These are phyloP conservation scores for Baronia brevicornis DNA, from an alignment of 2,888 invertebrate genomes.

Conservation along the genomic window DNA sequence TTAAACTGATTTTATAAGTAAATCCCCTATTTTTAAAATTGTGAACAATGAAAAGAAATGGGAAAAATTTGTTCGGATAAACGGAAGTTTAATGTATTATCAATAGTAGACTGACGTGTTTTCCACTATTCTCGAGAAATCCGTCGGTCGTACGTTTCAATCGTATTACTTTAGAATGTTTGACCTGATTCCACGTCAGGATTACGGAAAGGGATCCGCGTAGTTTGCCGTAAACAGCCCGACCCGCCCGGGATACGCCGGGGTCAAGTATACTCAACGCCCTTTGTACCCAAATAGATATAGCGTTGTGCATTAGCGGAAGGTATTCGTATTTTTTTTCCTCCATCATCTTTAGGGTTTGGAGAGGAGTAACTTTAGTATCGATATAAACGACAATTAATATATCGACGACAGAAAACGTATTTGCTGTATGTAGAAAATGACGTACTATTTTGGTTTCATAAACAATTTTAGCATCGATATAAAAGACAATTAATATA, in stretches of 20 bases:
- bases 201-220: conserved; percentile 29
- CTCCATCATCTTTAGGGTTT: too few relatives aligned
- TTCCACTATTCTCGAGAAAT: neutral
- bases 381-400: too few relatives aligned
- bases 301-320: conserved; percentile 61
- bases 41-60: too few relatives aligned
- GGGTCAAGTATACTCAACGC: conserved; percentile 58
- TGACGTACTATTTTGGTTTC: too few relatives aligned
- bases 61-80: too few relatives aligned
- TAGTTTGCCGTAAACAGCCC: conserved; percentile 26
- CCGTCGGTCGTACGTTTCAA: conserved; percentile 1
- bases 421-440: too few relatives aligned
- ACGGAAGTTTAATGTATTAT: neutral
- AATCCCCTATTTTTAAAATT: too few relatives aligned
- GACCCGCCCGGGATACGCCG: conserved; percentile 29
- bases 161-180: conserved; percentile 7
- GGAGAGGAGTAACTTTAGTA: conserved; percentile 23
- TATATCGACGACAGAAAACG: too few relatives aligned
- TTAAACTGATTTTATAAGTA: too few relatives aligned
- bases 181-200: conserved; percentile 24
- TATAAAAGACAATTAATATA: too few relatives aligned
- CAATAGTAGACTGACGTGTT: conserved; percentile 8
- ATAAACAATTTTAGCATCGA: too few relatives aligned
- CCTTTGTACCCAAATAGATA: conserved; percentile 64
- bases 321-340: conserved; percentile 48